Conservation (phyloP, 2,888 invertebrate genomes). For the Galeopsomyia nigrocyanea region DNA sequence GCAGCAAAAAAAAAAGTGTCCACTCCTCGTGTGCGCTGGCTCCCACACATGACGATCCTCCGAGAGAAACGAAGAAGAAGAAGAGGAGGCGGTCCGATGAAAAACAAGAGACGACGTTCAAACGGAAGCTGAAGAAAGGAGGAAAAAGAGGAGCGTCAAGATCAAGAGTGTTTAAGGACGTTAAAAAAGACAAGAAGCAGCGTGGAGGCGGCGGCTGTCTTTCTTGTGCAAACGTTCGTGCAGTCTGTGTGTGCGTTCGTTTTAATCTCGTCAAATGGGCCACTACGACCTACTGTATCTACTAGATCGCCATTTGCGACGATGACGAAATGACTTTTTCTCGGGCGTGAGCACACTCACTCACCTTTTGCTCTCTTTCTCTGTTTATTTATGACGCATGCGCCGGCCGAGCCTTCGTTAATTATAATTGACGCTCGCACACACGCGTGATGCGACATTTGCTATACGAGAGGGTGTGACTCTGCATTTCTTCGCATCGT, state of each 20-base stretch:
- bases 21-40: too few relatives aligned
- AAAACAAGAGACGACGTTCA: neutral
- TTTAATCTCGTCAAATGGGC: constrained; percentile 54
- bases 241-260: constrained; percentile 46
- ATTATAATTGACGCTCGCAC: constrained; percentile 36
- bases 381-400: constrained; percentile 5
- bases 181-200: constrained; percentile 23
- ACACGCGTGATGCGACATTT: neutral
- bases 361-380: neutral
- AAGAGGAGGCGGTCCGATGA: neutral
- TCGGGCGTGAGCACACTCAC: neutral
- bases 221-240: constrained; percentile 15
- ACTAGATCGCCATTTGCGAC: constrained; percentile 53
- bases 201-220: constrained; percentile 3
- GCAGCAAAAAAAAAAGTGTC: too few relatives aligned
- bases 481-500: neutral
- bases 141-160: constrained; percentile 1
- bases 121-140: constrained; percentile 24
- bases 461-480: neutral
- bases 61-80: neutral
- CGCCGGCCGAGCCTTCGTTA: neutral
- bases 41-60: too few relatives aligned
- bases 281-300: too few relatives aligned
- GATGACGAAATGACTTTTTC: constrained; percentile 55
- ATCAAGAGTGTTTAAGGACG: constrained; percentile 32